Base-by-base conservation (phyloP, 2,113 vertebrate genomes). In the Ictalurus punctatus region DNA sequence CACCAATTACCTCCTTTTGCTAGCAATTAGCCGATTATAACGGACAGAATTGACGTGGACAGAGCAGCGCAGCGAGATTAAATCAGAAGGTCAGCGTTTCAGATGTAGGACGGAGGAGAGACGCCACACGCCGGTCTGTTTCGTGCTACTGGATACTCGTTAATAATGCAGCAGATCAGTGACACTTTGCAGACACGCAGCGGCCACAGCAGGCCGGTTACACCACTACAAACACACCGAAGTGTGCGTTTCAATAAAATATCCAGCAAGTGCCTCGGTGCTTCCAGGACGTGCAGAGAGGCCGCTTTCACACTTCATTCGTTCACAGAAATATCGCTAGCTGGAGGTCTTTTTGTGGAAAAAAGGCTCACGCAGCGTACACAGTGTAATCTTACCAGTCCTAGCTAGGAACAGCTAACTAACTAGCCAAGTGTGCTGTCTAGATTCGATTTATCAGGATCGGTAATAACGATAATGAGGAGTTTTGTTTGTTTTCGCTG, bases 1-100 rank as follows among this genome's bases (percentile, higher is more conserved):
- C 37, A 81, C 87, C 88, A 90, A 88, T 92, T 86, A 88, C 86
- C 79, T 92, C 44, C 89, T 87, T 92, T 89, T 87, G 78, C 56
- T 80, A 71, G 76, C 87, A 92, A 90, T 92, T 90, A 93, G 88
- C 83, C 84, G 65, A 92, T 92, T 91, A 85, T 91, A 90, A 86
- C 58, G 25, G 69, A 78, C 86, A 92, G 88, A 44, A 54, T 52
- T 78, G 37, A 67, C 25, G 30, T 65, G 54, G 80, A 86, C 80
- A 17, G 34, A 54, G 40, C 69, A n/a, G 78, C 65, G 48, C 48
- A 14, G 56, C 17, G 67, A 65, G 78, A 80, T 80, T 16, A 54
- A 82, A 67, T 86, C 59, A 86, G 86, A 54, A 84, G 83, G 81
- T 85, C 74, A 67, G 40, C 40, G 1, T 80, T 86, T 83, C 78